Evolutionary conservation across 1,140 invertebrate species (phyloP).

Genomic region (Myzus persicae): DNA sequence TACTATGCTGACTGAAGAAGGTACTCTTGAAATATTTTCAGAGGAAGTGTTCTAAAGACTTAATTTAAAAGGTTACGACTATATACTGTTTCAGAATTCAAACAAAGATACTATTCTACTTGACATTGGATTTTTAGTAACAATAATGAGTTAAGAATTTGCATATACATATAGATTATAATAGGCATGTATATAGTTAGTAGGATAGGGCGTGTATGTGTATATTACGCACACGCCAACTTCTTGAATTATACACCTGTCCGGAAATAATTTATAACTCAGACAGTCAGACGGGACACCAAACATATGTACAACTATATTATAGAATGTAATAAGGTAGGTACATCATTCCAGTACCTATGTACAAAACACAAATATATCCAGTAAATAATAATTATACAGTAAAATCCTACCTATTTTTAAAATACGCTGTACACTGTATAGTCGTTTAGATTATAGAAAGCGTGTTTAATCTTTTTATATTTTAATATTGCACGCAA

Average conservation of each 20-base stretch:
- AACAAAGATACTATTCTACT: neutral
- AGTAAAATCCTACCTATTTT: neutral
- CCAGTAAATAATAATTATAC: neutral
- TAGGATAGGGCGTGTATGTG: neutral
- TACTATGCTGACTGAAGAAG: neutral
- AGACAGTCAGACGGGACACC: too few relatives aligned
- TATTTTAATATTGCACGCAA: neutral
- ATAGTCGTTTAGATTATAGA: neutral
- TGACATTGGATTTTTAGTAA: neutral
- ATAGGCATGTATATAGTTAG: neutral
- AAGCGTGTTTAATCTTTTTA: neutral
- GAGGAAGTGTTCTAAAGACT: neutral
- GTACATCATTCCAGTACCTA: neutral
- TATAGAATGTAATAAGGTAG: neutral
- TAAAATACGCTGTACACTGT: too few relatives aligned
- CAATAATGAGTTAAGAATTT: constrained; percentile 8
- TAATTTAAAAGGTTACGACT: neutral
- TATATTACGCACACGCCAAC: neutral
- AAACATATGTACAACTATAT: neutral
- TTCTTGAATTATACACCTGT: neutral
- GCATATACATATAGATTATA: constrained; percentile 5
- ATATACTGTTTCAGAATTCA: neutral
- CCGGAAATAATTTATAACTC: constrained; percentile 26
- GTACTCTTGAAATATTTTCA: neutral
- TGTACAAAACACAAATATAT: neutral